Evolutionary conservation across 92 coral and sea anemone genomes (phyloP).

Genomic region (Virgularia gustaviana): DNA sequence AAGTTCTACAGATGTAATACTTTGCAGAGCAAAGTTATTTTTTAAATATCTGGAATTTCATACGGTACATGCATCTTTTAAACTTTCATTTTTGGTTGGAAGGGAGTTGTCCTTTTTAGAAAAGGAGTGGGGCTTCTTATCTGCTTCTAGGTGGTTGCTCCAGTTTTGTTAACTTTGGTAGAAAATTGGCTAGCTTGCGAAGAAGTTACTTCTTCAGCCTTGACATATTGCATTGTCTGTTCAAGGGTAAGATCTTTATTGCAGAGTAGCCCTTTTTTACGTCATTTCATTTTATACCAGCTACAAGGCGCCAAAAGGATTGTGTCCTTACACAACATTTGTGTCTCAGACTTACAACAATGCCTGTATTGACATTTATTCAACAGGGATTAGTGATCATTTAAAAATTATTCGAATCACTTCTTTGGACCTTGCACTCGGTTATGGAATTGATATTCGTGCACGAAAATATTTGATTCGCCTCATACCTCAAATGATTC

Average conservation of each 20-base stretch:
- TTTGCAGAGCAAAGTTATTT: conserved; percentile 10
- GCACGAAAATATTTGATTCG: conserved; percentile 28
- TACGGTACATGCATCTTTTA: background rate
- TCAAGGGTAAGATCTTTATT: conserved; percentile 39
- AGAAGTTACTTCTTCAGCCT: background rate
- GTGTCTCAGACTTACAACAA: conserved; percentile 20
- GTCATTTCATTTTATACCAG: no score
- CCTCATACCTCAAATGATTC: conserved; percentile 46
- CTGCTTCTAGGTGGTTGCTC: background rate
- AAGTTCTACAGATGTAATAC: background rate
- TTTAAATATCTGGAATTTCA: background rate
- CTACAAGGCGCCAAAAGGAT: conserved; percentile 13
- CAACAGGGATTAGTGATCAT: conserved; percentile 33
- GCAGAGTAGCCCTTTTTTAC: conserved; percentile 19
- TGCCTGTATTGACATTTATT: no score
- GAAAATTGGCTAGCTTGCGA: no score
- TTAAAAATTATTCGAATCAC: conserved; percentile 26
- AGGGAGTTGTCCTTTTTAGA: no score
- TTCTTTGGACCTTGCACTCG: no score
- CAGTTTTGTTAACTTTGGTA: background rate
- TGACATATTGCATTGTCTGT: no score
- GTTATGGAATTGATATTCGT: no score
- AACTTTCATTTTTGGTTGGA: no score
- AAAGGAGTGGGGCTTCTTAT: no score
- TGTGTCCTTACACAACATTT: no score